Evolutionary conservation across 2,113 vertebrate genomes (phyloP).

Genomic region (human): DNA sequence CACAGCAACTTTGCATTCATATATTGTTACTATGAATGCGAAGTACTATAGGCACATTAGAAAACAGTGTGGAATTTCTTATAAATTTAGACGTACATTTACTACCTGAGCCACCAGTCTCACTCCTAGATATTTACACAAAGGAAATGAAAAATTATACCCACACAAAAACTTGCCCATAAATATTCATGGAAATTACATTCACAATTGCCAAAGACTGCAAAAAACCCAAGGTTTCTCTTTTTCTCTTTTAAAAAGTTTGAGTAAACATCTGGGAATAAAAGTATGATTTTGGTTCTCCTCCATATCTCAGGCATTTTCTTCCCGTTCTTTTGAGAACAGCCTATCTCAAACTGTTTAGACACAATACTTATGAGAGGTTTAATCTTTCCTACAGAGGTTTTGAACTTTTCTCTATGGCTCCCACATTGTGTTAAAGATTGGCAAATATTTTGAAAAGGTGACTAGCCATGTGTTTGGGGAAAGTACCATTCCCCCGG

Average conservation of each 20-base stretch:
- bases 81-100: neutral
- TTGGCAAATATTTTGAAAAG: neutral
- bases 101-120: neutral
- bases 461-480: neutral
- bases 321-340: neutral
- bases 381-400: neutral
- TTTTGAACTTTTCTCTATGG: neutral
- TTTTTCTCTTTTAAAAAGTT: neutral
- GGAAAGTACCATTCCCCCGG: neutral
- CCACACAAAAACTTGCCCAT: neutral
- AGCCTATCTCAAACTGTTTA: neutral
- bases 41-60: neutral
- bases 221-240: neutral
- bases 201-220: neutral
- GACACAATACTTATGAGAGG: neutral
- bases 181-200: neutral
- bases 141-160: neutral
- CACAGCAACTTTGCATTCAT: neutral
- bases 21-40: neutral
- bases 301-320: neutral
- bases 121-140: neutral
- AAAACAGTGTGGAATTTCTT: neutral
- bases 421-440: neutral
- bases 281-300: neutral
- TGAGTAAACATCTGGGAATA: neutral